phyloP scores from a whole-genome alignment of 2,888 invertebrate species.

The Pyrrhia umbra region DNA sequence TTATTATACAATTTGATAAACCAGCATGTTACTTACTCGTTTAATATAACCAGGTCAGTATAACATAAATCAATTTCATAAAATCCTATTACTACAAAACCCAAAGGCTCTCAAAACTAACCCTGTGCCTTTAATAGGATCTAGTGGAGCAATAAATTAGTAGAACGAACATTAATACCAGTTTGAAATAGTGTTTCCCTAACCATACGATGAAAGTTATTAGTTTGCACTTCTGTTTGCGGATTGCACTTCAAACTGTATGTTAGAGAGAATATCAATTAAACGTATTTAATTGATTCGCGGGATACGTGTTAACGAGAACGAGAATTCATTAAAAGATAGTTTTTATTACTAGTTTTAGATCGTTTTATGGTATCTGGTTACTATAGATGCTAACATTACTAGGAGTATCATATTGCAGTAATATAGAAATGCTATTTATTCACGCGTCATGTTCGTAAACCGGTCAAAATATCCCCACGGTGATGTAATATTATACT shows the following conservation, averaged over 20 bases:
- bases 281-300: constrained; percentile 28
- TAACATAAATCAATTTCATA: constrained; percentile 58
- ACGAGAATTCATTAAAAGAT: not conserved
- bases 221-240: constrained; percentile 56
- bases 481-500: constrained; percentile 6
- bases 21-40: constrained; percentile 1
- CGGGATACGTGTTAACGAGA: constrained; percentile 13
- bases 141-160: constrained; percentile 58
- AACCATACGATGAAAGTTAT: constrained; percentile 52
- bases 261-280: constrained; percentile 43
- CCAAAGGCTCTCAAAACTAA: constrained; percentile 53
- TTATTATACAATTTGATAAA: constrained; percentile 3
- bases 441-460: no score
- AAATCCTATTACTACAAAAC: constrained; percentile 59
- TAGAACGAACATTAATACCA: constrained; percentile 56
- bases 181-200: constrained; percentile 56
- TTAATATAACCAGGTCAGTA: constrained; percentile 10
- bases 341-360: no score
- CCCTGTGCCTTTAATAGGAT: constrained; percentile 60
- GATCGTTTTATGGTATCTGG: no score
- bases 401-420: no score
- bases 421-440: no score
- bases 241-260: constrained; percentile 49
- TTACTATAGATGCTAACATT: no score
- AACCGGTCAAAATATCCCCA: not conserved